Base-by-base conservation (phyloP, 2,113 vertebrate genomes). In the Menura novaehollandiae region DNA sequence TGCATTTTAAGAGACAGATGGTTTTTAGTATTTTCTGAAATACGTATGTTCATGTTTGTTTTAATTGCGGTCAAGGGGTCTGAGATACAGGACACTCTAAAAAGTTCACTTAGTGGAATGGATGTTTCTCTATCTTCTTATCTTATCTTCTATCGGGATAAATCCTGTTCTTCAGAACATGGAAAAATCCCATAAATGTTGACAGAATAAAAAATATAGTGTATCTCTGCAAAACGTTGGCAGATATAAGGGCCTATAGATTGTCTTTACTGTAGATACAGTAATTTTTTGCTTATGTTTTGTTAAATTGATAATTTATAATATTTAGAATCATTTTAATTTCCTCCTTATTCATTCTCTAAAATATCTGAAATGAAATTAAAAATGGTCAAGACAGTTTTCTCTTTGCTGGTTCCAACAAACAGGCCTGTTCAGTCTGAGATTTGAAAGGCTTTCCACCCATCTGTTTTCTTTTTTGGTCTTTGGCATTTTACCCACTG, bases 381-480 rank as follows among this genome's bases (percentile, higher is more conserved):
- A 74, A 74, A 91, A 88, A 59, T 30, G 16, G 60, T 53, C 35
- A 78, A 68, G 53, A 43, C 49, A 64, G 24, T 60, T 88, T 89
- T 89, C 49, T 94, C 30, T 90, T 66, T 87, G 62, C 52, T 72
- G 8, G 28, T 93, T 95, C 86, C 91, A 95, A 49, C 26, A 91
- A 94, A 72, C 28, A 91, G 62, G 52, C 60, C 79, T 89, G 69
- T 90, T 87, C 74, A 75, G 47, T n/a, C 79, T 71, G 86, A 91
- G 76, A 94, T 94, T 89, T 95, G 66, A 97, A 91, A 92, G 56
- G 87, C 74, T 95, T 95, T 89, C 89, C 0, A 0, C 44, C 87
- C 94, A 94, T 94, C 96, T 96, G 90, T 85, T 91, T 95, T 85
- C 90, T 79, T 94, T 91, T 89, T 56, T 41, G 49, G 66, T 88